Evolutionary conservation across 2,113 vertebrate species (phyloP).

Genomic region (Labeo catla): DNA sequence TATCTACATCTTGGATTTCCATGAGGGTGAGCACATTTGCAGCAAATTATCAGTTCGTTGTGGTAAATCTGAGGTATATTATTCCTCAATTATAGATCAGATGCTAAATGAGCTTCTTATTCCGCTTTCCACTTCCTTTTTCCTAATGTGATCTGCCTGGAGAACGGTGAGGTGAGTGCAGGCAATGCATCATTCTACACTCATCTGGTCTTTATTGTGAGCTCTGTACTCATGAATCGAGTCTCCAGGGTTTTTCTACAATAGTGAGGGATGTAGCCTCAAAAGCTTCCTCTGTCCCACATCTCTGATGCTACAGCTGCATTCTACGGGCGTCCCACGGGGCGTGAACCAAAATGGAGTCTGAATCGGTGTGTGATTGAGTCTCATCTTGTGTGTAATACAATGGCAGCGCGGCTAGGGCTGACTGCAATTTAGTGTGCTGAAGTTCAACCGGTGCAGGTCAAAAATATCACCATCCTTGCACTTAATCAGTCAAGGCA

Average conservation of each 20-base stretch:
- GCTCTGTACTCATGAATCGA: background rate
- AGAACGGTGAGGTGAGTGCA: background rate
- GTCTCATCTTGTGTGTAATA: slow-evolving; percentile 8
- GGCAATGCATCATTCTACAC: slow-evolving; percentile 2
- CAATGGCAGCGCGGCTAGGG: background rate
- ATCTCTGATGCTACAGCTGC: slow-evolving; percentile 59
- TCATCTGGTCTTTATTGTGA: slow-evolving; percentile 20
- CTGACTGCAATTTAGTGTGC: background rate
- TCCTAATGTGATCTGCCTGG: background rate
- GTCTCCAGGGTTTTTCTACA: slow-evolving; percentile 28
- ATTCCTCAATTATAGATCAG: background rate
- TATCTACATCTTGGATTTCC: no score
- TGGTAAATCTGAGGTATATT: background rate
- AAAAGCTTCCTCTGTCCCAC: slow-evolving; percentile 29
- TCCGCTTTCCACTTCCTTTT: background rate
- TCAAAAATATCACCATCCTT: background rate
- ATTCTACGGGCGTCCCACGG: slow-evolving; percentile 49
- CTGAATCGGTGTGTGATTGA: slow-evolving; percentile 15
- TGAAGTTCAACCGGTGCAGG: background rate
- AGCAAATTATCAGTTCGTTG: background rate
- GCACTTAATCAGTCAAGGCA: background rate
- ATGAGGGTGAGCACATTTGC: no score
- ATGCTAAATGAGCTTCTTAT: background rate
- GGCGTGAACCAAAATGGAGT: slow-evolving; percentile 42
- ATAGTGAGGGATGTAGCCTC: slow-evolving; percentile 12